Percentiles rank a stretch among this genome's conserved stretches.
phyloP scores from a whole-genome alignment of 2,888 invertebrate species.

The Brenthis ino region DNA sequence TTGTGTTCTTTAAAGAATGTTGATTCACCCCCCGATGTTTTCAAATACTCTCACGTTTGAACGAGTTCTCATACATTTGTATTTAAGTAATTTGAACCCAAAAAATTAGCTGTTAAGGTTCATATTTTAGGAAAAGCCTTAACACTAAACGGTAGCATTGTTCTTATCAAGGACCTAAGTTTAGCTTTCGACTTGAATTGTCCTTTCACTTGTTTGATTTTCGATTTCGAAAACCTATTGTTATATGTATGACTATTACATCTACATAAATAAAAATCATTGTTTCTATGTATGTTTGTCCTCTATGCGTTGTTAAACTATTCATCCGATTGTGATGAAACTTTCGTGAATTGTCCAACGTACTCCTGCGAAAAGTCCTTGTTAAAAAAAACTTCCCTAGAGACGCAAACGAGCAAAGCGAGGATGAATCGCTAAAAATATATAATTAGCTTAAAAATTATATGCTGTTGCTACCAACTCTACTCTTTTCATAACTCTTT shows the following conservation, averaged over 20 bases:
- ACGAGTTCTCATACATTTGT: constrained; percentile 27
- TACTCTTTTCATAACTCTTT: too few relatives aligned
- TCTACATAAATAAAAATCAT: not conserved
- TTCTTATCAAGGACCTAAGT: constrained; percentile 40
- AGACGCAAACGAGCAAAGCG: too few relatives aligned
- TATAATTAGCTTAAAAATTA: too few relatives aligned
- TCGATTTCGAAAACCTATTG: constrained; percentile 30
- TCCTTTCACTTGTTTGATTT: constrained; percentile 39
- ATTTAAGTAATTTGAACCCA: constrained; percentile 18
- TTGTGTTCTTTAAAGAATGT: constrained; percentile 41
- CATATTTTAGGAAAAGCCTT: constrained; percentile 7
- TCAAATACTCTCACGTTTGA: constrained; percentile 47
- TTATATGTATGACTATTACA: constrained; percentile 7
- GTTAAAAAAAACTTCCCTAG: too few relatives aligned
- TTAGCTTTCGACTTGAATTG: constrained; percentile 34
- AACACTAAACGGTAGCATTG: constrained; percentile 35
- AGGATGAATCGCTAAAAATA: too few relatives aligned
- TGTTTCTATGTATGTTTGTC: not conserved
- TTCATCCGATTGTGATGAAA: too few relatives aligned
- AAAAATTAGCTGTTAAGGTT: not conserved
- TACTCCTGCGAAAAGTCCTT: too few relatives aligned
- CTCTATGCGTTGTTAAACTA: not conserved
- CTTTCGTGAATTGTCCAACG: too few relatives aligned
- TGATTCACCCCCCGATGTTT: constrained; percentile 45
- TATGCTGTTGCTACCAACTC: too few relatives aligned